A percentile compares a stretch with the other conserved stretches of the same genome.
phyloP scores from a whole-genome alignment of 2,797 vertebrate genomes.

The Galagoides demidoff region DNA sequence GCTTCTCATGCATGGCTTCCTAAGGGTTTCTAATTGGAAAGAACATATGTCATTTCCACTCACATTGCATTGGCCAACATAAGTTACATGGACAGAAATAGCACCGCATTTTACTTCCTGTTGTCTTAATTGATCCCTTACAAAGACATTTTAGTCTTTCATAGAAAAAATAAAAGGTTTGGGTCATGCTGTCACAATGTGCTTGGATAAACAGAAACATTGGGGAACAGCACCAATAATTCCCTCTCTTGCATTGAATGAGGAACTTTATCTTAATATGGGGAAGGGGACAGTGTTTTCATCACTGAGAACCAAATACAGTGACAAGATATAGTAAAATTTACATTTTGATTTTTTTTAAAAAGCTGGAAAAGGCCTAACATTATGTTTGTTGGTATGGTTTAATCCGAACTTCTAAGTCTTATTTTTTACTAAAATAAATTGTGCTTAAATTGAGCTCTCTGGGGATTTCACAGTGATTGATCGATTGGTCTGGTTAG shows the following conservation, averaged over 20 bases:
- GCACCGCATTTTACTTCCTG: not conserved
- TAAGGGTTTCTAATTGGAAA: not conserved
- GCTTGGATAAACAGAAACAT: not conserved
- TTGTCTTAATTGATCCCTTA: not conserved
- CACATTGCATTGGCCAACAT: not conserved
- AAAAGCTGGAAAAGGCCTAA: not conserved
- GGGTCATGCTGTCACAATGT: not conserved
- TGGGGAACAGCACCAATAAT: too few species aligned
- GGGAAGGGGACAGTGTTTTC: not conserved
- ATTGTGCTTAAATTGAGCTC: slow-evolving; percentile 49
- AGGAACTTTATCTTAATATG: not conserved
- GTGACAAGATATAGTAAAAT: not conserved
- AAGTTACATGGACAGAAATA: not conserved
- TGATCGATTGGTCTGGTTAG: slow-evolving; percentile 43
- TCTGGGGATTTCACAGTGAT: slow-evolving; percentile 49
- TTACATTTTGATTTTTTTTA: slow-evolving; percentile 20
- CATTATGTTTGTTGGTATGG: slow-evolving; percentile 26
- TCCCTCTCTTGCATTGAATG: not conserved
- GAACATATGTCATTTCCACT: not conserved
- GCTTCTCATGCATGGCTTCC: not conserved
- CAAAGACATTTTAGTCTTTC: not conserved
- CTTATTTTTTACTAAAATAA: slow-evolving; percentile 53
- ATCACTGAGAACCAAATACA: not conserved
- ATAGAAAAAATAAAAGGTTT: too few species aligned
- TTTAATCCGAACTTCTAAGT: slow-evolving; percentile 50